Percentiles rank a stretch among this genome's conserved stretches.
Evolutionary conservation across 2,797 vertebrate species (phyloP).

Genomic region (Novumbra hubbsi): DNA sequence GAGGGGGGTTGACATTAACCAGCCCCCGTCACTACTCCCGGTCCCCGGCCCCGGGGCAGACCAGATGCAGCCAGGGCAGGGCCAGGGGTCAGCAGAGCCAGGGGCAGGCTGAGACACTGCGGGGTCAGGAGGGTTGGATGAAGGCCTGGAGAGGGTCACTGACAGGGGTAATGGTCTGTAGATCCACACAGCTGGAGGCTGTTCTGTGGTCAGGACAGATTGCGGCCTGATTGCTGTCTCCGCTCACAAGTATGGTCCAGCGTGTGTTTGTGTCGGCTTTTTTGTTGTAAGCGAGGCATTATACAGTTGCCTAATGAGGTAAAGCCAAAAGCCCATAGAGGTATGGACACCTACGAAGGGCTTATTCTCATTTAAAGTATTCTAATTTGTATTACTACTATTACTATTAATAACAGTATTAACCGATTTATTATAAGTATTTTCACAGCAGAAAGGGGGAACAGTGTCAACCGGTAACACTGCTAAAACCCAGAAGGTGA

Average conservation of each 20-base stretch:
- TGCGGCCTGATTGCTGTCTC: not conserved
- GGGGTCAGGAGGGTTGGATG: not conserved
- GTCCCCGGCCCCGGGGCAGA: conserved; percentile 2
- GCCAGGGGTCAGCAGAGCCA: not conserved
- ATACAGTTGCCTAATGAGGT: not conserved
- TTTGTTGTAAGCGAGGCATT: conserved; percentile 2
- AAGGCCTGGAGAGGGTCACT: not conserved
- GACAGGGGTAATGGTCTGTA: not conserved
- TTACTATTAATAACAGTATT: no score
- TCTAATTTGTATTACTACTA: not conserved
- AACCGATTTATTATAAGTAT: no score
- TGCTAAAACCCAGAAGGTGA: no score
- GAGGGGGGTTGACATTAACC: conserved; percentile 4
- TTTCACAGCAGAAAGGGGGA: no score
- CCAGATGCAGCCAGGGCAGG: conserved; percentile 12
- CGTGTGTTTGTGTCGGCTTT: conserved; percentile 18
- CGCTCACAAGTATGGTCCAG: not conserved
- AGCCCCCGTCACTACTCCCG: not conserved
- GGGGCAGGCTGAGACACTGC: conserved; percentile 1
- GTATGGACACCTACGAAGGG: not conserved
- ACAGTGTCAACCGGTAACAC: no score
- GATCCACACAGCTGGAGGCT: conserved; percentile 2
- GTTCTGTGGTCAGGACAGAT: conserved; percentile 3
- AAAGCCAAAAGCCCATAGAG: not conserved
- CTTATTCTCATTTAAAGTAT: not conserved